Evolutionary conservation across 2,888 invertebrate species (phyloP), one percentile per base, ranked within the genome.

Genomic region (Nemotelus pantherinus): DNA sequence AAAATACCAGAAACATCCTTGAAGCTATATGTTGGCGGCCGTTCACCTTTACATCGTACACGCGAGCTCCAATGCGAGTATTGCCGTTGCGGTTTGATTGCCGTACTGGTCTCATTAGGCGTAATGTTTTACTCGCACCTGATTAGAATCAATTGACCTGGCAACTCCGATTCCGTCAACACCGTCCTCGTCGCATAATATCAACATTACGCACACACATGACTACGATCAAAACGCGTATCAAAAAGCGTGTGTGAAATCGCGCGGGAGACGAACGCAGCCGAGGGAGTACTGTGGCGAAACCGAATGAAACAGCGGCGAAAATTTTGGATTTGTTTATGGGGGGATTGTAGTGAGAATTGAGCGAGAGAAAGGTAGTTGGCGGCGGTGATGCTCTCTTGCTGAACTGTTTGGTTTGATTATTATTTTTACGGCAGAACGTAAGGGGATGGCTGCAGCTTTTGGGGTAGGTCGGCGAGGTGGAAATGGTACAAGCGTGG

Each of bases 11-110:
- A 63, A 74, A 74, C 74, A 74, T 74, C 74, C 74, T 74, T 74
- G 74, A 74, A 74, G 74, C 63, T 74, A 25, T 25, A 74, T 74
- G 63, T 63, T 74, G 44, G 41, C 74, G 74, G 74, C 74, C 74
- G 60, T 74, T 74, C 74, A 74, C 74, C 74, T 55, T 53, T 50
- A 53, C 70, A 55, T 43, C 10, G 70, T 55, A 70, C 70, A 70
- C 70, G 70, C 70, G 70, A 67, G 53, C 68, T 7, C 68, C 7
- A 50, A 3, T 10, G 55, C 70, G 55, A 55, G 70, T 70, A 70
- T 70, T 70, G 70, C 74, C 74, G 63, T 50, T 60, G 45, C 48
- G 7, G 70, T 43, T 48, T 67, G 47, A 67, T 67, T 74, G 60
- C 53, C 25, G 25, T 25, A 25, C 25, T 25, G 25, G 25, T 50